Base-by-base conservation (phyloP, 2,797 vertebrate genomes). In the Oceanodroma leucorhoa region DNA sequence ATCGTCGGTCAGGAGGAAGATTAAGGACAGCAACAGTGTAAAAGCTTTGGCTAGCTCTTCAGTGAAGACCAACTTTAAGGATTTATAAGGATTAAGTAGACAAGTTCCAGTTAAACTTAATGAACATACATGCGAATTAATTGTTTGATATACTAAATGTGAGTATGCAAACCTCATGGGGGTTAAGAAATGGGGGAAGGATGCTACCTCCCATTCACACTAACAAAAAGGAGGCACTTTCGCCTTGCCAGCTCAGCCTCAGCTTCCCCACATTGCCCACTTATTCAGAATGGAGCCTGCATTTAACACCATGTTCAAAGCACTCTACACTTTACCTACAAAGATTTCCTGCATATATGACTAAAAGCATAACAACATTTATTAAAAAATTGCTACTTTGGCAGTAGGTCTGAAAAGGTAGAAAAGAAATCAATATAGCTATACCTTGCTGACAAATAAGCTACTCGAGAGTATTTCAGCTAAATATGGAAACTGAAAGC, bases 391-490 rank as follows among this genome's bases (percentile, higher is more conserved):
- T 60, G n/a, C 21, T 95, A 24, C 53, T 92, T 87, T 72, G 46
- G 54, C 87, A 94, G 36, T 26, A 69, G 38, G 71, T 91, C 64
- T 92, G 60, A 79, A 88, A 93, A 57, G 43, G 48, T 51, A 50
- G n/a, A 40, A 80, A 48, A 92, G n/a, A 95, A 93, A 91, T 93
- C 62, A 90, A 87, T 73, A 27, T 69, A 96, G 91, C 84, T 72
- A 61, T 12, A 80, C 65, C 55, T 87, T 66, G 55, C 73, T 51
- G n/a, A 95, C 53, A 87, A 88, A 94, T 41, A 92, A 50, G 87
- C 45, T 94, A 72, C 50, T 88, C 23, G 0, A 83, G 72, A 79
- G 45, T 83, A 82, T 95, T 95, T 94, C 78, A 93, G 46, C 86
- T 95, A 79, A 85, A 92, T 69, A 41, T 32, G 80, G 73, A 91